Percentiles rank a stretch among this genome's conserved stretches.
Evolutionary conservation across 2,113 vertebrate species (phyloP).

Genomic region (Tachysurus fulvidraco): DNA sequence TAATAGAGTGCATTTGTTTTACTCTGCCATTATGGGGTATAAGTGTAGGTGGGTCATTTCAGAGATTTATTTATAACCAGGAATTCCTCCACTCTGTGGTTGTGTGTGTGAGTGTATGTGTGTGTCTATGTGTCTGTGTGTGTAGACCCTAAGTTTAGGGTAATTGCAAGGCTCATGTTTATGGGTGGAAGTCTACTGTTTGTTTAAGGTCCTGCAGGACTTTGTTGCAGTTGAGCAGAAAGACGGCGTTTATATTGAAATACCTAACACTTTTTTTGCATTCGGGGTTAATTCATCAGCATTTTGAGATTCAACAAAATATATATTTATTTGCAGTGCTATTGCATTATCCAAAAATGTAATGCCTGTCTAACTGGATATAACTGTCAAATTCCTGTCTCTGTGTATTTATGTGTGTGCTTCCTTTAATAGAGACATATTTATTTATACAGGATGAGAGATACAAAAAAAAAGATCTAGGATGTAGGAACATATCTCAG

Average conservation of each 20-base stretch:
- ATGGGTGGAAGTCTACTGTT: conserved; percentile 51
- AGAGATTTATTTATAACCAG: conserved; percentile 49
- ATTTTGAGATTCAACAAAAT: background rate
- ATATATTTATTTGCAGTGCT: background rate
- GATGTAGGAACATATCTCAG: background rate
- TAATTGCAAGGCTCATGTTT: conserved; percentile 52
- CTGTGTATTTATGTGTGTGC: background rate
- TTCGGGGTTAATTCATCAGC: background rate
- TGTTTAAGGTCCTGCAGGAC: conserved; percentile 42
- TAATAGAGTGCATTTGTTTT: conserved; percentile 53
- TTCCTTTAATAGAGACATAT: background rate
- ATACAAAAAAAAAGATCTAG: background rate
- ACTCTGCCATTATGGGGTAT: conserved; percentile 49
- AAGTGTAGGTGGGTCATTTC: conserved; percentile 44
- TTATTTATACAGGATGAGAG: background rate
- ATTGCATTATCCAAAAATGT: background rate
- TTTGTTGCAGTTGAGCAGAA: conserved; percentile 15
- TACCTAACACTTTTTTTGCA: background rate
- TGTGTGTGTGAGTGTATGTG: conserved; percentile 37
- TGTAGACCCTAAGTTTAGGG: conserved; percentile 41
- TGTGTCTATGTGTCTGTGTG: conserved; percentile 22
- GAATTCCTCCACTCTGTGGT: conserved; percentile 44
- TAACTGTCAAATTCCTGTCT: background rate
- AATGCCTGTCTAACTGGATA: background rate
- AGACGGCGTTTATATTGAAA: background rate